phyloP scores from a whole-genome alignment of 2,888 invertebrate species.

The Dasypogon diadema region DNA sequence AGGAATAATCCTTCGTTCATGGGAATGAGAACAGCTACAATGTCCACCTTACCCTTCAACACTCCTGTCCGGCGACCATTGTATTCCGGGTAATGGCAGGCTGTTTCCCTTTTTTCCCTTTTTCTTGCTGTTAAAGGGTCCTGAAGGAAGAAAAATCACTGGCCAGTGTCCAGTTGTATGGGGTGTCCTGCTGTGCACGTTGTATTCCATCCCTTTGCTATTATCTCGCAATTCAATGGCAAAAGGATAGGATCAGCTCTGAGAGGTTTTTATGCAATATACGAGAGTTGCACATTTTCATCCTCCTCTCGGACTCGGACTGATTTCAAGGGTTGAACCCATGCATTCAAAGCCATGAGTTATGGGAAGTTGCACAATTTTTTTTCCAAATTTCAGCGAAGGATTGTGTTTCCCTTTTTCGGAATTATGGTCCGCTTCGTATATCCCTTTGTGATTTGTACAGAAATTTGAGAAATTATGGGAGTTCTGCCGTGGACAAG shows the following conservation, averaged over 20 bases:
- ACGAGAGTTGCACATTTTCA: constrained; percentile 46
- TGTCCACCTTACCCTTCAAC: constrained; percentile 12
- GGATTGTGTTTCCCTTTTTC: not conserved
- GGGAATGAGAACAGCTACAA: not conserved
- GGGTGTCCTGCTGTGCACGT: constrained; percentile 42
- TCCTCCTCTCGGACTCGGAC: not conserved
- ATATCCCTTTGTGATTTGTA: not conserved
- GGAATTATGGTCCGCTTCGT: not conserved
- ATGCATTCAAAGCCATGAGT: constrained; percentile 11
- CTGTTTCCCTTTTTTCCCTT: constrained; percentile 8
- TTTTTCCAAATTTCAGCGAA: not conserved
- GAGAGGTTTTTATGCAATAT: constrained; percentile 46
- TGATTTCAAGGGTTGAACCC: constrained; percentile 48
- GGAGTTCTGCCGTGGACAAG: too few relatives aligned
- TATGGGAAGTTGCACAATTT: constrained; percentile 48
- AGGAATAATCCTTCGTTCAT: constrained; percentile 16
- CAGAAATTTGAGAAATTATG: not conserved
- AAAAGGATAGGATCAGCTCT: constrained; percentile 46
- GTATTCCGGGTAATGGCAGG: constrained; percentile 44
- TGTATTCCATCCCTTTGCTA: constrained; percentile 33
- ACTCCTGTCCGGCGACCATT: constrained; percentile 1
- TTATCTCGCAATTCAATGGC: constrained; percentile 24
- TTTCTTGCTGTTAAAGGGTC: constrained; percentile 16
- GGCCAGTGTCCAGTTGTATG: constrained; percentile 39
- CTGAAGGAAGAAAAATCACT: constrained; percentile 30